Percentiles rank a stretch among this genome's conserved stretches.
Evolutionary conservation across 2,113 vertebrate genomes (phyloP).

Genomic region (Diadophis punctatus): DNA sequence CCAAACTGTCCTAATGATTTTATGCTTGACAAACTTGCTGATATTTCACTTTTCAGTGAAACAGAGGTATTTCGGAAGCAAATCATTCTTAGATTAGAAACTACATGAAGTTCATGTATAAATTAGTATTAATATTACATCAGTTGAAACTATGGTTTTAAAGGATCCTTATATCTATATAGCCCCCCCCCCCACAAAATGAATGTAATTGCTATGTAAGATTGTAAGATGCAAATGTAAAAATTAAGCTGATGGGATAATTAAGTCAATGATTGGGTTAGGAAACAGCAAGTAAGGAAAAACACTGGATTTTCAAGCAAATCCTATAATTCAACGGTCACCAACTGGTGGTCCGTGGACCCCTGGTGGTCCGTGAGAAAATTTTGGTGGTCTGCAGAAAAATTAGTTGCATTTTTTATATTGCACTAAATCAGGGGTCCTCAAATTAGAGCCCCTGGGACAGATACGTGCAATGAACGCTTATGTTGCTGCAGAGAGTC

Average conservation of each 20-base stretch:
- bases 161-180: rapidly evolving
- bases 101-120: neutral
- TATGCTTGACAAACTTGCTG: neutral
- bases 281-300: neutral
- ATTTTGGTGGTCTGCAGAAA: too few species aligned
- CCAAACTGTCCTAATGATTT: neutral
- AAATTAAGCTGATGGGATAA: neutral
- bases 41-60: neutral
- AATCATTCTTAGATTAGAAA: neutral
- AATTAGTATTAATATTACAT: neutral
- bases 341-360: too few species aligned
- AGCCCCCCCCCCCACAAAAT: neutral
- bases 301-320: neutral
- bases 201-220: neutral
- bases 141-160: neutral
- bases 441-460: too few species aligned
- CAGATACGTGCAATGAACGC: too few species aligned
- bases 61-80: neutral
- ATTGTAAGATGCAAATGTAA: neutral
- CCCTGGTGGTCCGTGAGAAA: too few species aligned
- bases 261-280: neutral
- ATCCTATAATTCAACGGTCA: neutral
- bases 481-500: too few species aligned
- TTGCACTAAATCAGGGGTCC: too few species aligned
- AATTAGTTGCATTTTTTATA: too few species aligned